Percentiles rank a stretch among this genome's conserved stretches.
Conservation (phyloP, 2,888 invertebrate genomes). For the Temnothorax unifasciatus region DNA sequence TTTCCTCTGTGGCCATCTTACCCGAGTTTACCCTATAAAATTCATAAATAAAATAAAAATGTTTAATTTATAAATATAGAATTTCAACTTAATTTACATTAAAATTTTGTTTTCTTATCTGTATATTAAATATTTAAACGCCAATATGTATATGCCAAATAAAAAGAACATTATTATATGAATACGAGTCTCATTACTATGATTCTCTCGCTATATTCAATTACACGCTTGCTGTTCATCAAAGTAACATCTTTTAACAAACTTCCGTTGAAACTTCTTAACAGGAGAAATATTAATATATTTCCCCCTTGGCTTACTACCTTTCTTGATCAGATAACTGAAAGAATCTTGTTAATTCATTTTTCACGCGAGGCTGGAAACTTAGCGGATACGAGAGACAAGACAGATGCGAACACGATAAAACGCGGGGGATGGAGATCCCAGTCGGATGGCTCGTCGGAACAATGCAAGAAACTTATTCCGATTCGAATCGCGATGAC, state of each 20-base stretch:
- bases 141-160: not conserved
- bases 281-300: not conserved
- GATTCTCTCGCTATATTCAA: not conserved
- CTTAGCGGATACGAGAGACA: constrained; percentile 4
- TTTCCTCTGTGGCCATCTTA: too few species aligned
- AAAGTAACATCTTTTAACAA: not conserved
- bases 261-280: not conserved
- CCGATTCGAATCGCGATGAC: constrained; percentile 50
- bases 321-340: constrained; percentile 4
- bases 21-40: not conserved
- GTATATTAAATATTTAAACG: not conserved
- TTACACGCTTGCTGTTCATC: not conserved
- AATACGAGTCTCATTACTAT: not conserved
- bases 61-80: not conserved
- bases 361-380: constrained; percentile 13
- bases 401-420: constrained; percentile 42
- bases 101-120: not conserved
- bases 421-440: constrained; percentile 24
- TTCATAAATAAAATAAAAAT: too few species aligned
- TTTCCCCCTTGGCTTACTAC: not conserved
- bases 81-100: not conserved
- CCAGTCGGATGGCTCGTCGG: constrained; percentile 18
- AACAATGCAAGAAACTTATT: constrained; percentile 59
- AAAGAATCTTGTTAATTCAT: constrained; percentile 17
- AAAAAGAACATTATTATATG: not conserved